These are phyloP conservation scores for Psittacula cyanocephala DNA, from an alignment of 2,113 vertebrate species.

Conservation along the genomic window DNA sequence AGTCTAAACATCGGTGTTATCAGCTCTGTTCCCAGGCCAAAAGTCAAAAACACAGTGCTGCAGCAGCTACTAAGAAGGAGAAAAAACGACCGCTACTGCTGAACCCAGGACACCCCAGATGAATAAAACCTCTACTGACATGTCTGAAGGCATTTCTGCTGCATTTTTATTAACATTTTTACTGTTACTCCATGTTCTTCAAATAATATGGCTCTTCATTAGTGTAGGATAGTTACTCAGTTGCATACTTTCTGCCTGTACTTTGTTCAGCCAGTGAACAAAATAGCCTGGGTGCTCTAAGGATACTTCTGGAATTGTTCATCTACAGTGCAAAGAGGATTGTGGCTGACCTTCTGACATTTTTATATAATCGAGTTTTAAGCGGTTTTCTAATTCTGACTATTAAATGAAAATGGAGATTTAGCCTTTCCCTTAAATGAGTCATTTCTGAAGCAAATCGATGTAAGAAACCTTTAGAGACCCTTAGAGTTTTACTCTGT, in stretches of 20 bases:
- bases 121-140: not conserved
- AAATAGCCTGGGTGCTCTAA: not conserved
- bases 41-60: too few relatives aligned
- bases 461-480: not conserved
- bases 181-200: not conserved
- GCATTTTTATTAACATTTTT: not conserved
- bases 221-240: not conserved
- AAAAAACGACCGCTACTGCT: too few relatives aligned
- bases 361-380: slow-evolving; percentile 35
- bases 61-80: too few relatives aligned
- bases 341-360: not conserved
- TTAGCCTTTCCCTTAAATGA: not conserved
- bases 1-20: too few relatives aligned
- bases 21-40: too few relatives aligned
- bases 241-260: not conserved
- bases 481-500: not conserved
- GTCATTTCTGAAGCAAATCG: not conserved
- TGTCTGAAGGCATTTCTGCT: not conserved
- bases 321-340: slow-evolving; percentile 21
- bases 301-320: not conserved
- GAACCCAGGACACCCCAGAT: too few relatives aligned
- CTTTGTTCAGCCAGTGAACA: not conserved
- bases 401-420: slow-evolving; percentile 14
- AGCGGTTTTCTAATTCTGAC: not conserved
- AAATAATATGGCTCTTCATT: not conserved